Conservation (phyloP, 1,140 invertebrate genomes). For the Stegodyphus dumicola region DNA sequence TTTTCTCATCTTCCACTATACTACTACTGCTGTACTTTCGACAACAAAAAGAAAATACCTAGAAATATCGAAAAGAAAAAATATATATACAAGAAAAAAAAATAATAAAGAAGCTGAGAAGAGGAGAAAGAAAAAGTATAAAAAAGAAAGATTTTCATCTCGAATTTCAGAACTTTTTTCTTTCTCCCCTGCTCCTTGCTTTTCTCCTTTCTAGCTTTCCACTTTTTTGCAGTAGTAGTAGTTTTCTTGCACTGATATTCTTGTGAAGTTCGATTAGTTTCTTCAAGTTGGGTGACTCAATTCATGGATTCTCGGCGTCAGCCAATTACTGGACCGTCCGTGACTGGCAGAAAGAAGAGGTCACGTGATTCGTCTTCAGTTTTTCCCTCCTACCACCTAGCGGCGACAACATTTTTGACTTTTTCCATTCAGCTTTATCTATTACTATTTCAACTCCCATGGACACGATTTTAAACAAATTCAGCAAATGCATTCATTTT, state of each 20-base stretch:
- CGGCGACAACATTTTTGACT: conserved; percentile 25
- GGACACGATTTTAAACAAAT: no score
- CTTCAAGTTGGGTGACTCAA: conserved; percentile 60
- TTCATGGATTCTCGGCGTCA: conserved; percentile 51
- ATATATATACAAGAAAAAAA: conserved; percentile 50
- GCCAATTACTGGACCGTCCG: conserved; percentile 56
- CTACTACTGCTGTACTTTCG: conserved; percentile 32
- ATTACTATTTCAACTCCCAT: background rate
- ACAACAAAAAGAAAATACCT: conserved; percentile 41
- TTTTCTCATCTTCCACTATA: conserved; percentile 33
- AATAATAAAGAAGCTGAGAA: conserved; percentile 21
- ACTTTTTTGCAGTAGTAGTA: conserved; percentile 20
- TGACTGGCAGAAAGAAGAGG: conserved; percentile 59
- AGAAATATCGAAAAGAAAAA: conserved; percentile 47
- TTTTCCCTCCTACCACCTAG: conserved; percentile 12
- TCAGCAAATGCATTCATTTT: no score
- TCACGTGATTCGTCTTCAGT: conserved; percentile 59
- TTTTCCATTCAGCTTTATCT: conserved; percentile 1
- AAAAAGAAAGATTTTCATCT: conserved; percentile 59
- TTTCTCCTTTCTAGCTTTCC: conserved; percentile 16
- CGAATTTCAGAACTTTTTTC: conserved; percentile 54
- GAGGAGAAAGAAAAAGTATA: conserved; percentile 12
- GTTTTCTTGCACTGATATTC: conserved; percentile 52
- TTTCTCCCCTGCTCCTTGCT: background rate
- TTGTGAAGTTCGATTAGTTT: conserved; percentile 61